Evolutionary conservation across 2,113 vertebrate genomes (phyloP).

Genomic region (Scomber colias): DNA sequence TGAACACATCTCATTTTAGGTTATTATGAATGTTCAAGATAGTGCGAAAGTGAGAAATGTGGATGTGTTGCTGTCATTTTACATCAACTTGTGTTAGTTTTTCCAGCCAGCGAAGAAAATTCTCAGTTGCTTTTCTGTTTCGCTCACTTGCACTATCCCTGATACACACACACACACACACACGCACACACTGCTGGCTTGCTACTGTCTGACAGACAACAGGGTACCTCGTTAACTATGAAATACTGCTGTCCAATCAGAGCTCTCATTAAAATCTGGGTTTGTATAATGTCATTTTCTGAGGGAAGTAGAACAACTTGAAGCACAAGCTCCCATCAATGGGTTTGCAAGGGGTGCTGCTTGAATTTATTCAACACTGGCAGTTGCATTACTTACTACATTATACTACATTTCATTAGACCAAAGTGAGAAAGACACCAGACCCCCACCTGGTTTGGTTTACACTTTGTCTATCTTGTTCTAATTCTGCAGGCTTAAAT

Average conservation of each 20-base stretch:
- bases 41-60: constrained; percentile 17
- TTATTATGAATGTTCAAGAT: constrained; percentile 26
- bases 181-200: constrained; percentile 14
- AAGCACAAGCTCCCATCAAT: constrained; percentile 36
- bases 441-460: constrained; percentile 1
- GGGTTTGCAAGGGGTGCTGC: constrained; percentile 38
- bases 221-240: constrained; percentile 54
- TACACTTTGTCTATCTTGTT: background rate
- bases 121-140: constrained; percentile 27
- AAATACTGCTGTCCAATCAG: constrained; percentile 66
- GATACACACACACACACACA: background rate
- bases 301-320: constrained; percentile 52
- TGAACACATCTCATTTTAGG: constrained; percentile 21
- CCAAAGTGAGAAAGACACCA: background rate
- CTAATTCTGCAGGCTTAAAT: background rate
- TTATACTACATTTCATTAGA: constrained; percentile 6
- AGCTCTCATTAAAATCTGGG: constrained; percentile 63
- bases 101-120: constrained; percentile 17
- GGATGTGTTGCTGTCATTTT: constrained; percentile 33
- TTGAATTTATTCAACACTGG: constrained; percentile 34
- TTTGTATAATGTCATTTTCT: constrained; percentile 60
- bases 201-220: constrained; percentile 54
- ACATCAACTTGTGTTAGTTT: constrained; percentile 26
- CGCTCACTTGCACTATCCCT: background rate
- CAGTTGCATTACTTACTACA: constrained; percentile 3